Conservation (phyloP, 2,797 vertebrate species). For the Squalus acanthias region DNA sequence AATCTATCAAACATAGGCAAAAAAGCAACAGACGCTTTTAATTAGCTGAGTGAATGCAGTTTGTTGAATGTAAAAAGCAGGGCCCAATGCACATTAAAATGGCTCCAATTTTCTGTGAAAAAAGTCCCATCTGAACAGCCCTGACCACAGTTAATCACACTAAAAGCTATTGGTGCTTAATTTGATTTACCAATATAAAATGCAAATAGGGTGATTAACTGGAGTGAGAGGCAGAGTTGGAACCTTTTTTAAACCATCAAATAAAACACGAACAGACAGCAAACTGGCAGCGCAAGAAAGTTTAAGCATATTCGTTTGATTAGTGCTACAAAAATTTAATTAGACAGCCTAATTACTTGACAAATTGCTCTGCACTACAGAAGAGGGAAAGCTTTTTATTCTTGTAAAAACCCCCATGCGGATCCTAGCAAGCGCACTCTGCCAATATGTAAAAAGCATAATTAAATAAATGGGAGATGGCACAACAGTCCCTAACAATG, state of each 20-base stretch:
- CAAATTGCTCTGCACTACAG: constrained; percentile 88
- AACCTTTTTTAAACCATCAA: constrained; percentile 96
- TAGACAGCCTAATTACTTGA: constrained; percentile 91
- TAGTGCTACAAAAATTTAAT: constrained; percentile 96
- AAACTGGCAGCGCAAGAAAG: constrained; percentile 89
- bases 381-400: constrained; percentile 73
- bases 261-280: constrained; percentile 95
- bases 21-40: constrained; percentile 85
- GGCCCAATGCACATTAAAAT: constrained; percentile 89
- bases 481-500: constrained; percentile 83
- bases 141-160: constrained; percentile 98
- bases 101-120: constrained; percentile 94
- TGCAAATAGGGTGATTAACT: constrained; percentile 99
- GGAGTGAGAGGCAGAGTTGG: constrained; percentile 85
- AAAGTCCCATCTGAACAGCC: constrained; percentile 94
- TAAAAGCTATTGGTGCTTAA: constrained; percentile 99
- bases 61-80: constrained; percentile 79
- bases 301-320: constrained; percentile 99
- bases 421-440: constrained; percentile 81
- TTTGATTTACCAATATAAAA: constrained; percentile 99
- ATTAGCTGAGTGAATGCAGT: constrained; percentile 98
- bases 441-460: constrained; percentile 90
- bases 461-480: constrained; percentile 98
- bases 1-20: constrained; percentile 78
- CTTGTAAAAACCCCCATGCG: constrained; percentile 62